Conservation (phyloP, 2,797 vertebrate species). For the Tapirus indicus region DNA sequence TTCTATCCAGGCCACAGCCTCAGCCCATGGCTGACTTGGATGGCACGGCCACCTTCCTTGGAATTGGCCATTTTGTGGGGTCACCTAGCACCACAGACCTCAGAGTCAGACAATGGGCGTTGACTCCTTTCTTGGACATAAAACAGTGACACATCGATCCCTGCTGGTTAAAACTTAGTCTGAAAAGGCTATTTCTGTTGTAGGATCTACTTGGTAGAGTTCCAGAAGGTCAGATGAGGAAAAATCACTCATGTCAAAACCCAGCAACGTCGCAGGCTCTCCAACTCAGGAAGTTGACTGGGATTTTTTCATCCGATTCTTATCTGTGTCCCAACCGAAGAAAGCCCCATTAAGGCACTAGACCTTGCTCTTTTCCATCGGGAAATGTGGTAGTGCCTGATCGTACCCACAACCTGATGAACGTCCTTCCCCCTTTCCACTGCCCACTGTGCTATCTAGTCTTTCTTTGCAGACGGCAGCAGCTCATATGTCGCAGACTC, state of each 20-base stretch:
- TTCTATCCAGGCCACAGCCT: neutral
- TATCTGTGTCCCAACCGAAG: neutral
- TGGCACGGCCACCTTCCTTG: neutral
- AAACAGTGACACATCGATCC: neutral
- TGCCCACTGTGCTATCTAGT: neutral
- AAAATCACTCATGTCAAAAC: neutral
- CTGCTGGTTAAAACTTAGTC: neutral
- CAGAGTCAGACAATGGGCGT: neutral
- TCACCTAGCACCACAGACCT: neutral
- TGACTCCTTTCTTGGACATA: neutral
- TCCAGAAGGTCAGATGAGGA: neutral
- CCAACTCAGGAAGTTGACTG: neutral
- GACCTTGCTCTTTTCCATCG: neutral
- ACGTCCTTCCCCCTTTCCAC: neutral
- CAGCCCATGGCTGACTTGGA: neutral
- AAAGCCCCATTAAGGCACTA: neutral
- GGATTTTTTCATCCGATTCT: neutral
- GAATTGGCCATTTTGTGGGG: neutral
- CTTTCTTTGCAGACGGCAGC: neutral
- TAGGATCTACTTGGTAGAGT: neutral
- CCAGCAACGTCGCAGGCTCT: neutral
- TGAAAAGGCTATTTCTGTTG: neutral
- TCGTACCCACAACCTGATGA: neutral
- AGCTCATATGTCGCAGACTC: neutral
- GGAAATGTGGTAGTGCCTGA: neutral